Base-by-base conservation (phyloP, 2,888 invertebrate species). In the Odontomyia ornata region DNA sequence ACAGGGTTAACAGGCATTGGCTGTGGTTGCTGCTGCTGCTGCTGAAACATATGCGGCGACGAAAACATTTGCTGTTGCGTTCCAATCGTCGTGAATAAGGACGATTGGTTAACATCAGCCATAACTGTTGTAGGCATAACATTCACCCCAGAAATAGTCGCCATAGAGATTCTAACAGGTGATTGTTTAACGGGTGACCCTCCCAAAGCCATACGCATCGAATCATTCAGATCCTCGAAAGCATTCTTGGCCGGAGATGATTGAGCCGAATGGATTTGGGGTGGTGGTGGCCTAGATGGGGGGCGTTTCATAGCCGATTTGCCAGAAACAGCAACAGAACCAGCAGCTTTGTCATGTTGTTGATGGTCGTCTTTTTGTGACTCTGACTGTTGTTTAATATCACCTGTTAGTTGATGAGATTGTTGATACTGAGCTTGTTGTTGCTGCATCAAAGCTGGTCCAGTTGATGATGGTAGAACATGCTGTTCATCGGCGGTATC, bases 161-260 rank as follows among this genome's bases (percentile, higher is more conserved):
- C 52, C 57, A 64, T 47, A 75, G 73, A 78, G 73, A 67, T 79
- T 76, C 77, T 77, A 77, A 75, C 77, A 72, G 79, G 77, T 77
- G 80, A 79, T 67, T 76, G 23, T 72, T 78, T 78, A 13, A 30
- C 75, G 52, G 80, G 69, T 77, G 77, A 91, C 78, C 91, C 90
- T 71, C 91, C 91, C 82, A 92, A 88, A 71, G 91, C 91, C 89
- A 91, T 90, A 77, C 91, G 88, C 87, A 92, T 91, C 77, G 89
- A 91, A 83, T 91, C 91, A 83, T 91, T 91, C 80, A 92, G 88
- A 82, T 91, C 91, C 83, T 91, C 91, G 84, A 91, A 90, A 46
- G 91, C 91, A 81, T 90, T 91, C 82, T 91, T 91, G 71, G 89
- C 89, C 23, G 86, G 83, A 67, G 83, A 81, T 23, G 82, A 81